Evolutionary conservation across 2,113 vertebrate species (phyloP).

Genomic region (Chloebia gouldiae): DNA sequence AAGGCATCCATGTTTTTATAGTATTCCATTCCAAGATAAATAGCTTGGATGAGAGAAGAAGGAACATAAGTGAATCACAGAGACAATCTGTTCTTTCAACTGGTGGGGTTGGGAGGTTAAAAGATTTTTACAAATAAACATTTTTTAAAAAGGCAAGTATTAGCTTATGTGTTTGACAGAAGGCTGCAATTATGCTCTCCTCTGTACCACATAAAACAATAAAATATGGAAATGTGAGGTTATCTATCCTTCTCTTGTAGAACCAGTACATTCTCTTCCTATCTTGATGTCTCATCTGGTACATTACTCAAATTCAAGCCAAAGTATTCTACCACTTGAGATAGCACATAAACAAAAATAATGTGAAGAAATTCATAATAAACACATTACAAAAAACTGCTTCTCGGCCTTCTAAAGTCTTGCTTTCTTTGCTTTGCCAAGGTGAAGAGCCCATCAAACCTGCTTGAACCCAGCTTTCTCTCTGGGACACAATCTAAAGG

Average conservation of each 20-base stretch:
- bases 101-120: background rate
- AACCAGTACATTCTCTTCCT: constrained; percentile 41
- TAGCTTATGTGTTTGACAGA: constrained; percentile 16
- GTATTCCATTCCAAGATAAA: constrained; percentile 20
- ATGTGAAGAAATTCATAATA: background rate
- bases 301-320: background rate
- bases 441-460: background rate
- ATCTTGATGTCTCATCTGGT: constrained; percentile 11
- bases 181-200: constrained; percentile 10
- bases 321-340: background rate
- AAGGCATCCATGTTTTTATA: background rate
- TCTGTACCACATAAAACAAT: background rate
- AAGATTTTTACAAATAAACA: constrained; percentile 41
- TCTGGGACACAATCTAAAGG: background rate
- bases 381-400: background rate
- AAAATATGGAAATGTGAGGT: background rate
- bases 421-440: background rate
- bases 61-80: background rate
- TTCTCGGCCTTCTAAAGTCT: background rate
- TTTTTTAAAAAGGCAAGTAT: background rate
- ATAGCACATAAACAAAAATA: background rate
- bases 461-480: background rate
- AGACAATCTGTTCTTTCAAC: constrained; percentile 39
- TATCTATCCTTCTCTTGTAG: background rate
- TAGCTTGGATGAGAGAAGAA: background rate